Conservation (phyloP, 1,140 invertebrate genomes). For the Brachionus plicatilis region DNA sequence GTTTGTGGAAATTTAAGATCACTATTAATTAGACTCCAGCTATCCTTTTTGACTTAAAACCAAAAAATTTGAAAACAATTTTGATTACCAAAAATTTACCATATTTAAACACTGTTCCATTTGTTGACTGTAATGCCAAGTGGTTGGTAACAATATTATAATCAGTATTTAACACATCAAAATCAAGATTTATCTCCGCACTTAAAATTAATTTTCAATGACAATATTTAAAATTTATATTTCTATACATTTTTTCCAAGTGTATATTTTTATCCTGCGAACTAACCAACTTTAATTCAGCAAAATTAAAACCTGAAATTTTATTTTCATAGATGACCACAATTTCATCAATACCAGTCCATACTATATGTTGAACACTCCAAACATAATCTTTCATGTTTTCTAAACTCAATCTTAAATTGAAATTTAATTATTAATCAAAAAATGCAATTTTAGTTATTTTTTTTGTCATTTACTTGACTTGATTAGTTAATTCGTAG, state of each 20-base stretch:
- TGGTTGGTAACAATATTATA: background rate
- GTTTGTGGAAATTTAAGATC: conserved; percentile 48
- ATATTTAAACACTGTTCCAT: background rate
- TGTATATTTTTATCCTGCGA: background rate
- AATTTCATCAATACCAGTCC: background rate
- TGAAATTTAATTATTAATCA: background rate
- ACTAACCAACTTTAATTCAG: background rate
- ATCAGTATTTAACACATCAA: background rate
- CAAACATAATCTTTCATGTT: background rate
- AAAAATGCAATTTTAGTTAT: background rate
- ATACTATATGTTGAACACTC: background rate
- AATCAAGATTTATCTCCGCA: background rate
- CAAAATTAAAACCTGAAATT: background rate
- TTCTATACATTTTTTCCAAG: background rate
- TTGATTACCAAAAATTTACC: background rate
- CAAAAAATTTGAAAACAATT: background rate
- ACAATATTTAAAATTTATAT: background rate
- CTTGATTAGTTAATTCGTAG: background rate
- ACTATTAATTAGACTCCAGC: background rate
- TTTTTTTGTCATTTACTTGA: background rate
- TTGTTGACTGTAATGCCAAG: background rate
- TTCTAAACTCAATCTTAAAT: background rate
- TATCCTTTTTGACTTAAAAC: background rate
- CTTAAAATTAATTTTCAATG: background rate
- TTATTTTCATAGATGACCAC: background rate